These are phyloP conservation scores for Monopis laevigella DNA, from an alignment of 2,888 invertebrate species.

Conservation along the genomic window DNA sequence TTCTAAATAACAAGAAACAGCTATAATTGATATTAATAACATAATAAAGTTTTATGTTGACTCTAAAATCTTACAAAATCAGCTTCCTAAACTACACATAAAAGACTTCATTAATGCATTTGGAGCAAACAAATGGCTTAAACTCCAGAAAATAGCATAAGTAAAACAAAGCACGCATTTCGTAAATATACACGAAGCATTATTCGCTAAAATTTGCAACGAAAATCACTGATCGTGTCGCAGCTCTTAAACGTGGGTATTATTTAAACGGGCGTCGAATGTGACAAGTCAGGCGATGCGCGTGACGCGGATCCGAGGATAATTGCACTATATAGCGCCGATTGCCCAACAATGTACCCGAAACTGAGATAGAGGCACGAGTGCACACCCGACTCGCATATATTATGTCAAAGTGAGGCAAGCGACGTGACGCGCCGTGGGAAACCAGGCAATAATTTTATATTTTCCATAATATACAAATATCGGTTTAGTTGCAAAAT, in stretches of 20 bases:
- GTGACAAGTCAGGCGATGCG: slow-evolving; percentile 13
- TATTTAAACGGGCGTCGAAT: slow-evolving; percentile 8
- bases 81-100: too few relatives aligned
- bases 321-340: slow-evolving; percentile 24
- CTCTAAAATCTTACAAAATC: too few relatives aligned
- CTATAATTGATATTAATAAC: too few relatives aligned
- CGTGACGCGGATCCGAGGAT: slow-evolving; percentile 37
- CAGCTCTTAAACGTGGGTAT: not conserved
- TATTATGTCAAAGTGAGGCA: slow-evolving; percentile 42
- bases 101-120: too few relatives aligned
- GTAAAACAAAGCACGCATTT: too few relatives aligned
- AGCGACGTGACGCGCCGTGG: slow-evolving; percentile 35
- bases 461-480: slow-evolving; percentile 57
- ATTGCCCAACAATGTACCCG: slow-evolving; percentile 12
- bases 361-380: slow-evolving; percentile 11
- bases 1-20: too few relatives aligned
- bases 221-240: slow-evolving; percentile 5
- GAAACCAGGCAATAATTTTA: slow-evolving; percentile 39
- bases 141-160: too few relatives aligned
- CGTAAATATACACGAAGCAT: not conserved
- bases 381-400: slow-evolving; percentile 31
- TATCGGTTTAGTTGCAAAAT: slow-evolving; percentile 29
- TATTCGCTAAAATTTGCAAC: not conserved
- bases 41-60: too few relatives aligned
- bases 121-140: too few relatives aligned